Percentiles rank a stretch among this genome's conserved stretches.
These are phyloP conservation scores for Nyleta sp. DNA, from an alignment of 2,888 invertebrate species.

Conservation along the genomic window DNA sequence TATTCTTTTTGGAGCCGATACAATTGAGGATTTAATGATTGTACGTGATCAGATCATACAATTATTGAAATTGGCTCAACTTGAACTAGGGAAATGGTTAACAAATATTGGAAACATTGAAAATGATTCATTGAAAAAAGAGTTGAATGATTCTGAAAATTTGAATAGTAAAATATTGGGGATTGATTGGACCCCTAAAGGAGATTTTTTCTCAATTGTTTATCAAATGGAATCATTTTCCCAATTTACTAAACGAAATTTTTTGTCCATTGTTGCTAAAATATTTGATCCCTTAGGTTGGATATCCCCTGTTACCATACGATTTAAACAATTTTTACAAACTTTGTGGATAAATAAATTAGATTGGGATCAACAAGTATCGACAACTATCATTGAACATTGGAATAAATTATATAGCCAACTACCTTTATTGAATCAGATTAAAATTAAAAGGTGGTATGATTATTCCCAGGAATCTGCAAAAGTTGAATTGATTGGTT, in stretches of 20 bases:
- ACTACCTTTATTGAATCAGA: not conserved
- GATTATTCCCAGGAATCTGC: not conserved
- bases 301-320: not conserved
- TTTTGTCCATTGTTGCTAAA: not conserved
- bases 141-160: not conserved
- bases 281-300: not conserved
- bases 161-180: not conserved
- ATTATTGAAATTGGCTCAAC: not conserved
- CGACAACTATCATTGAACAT: no score
- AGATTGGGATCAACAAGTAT: no score
- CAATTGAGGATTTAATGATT: not conserved
- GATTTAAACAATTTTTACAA: no score
- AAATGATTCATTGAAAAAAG: not conserved
- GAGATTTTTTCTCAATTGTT: not conserved
- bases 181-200: not conserved
- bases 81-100: not conserved
- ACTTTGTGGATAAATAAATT: no score
- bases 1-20: not conserved
- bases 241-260: not conserved
- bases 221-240: not conserved
- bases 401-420: not conserved
- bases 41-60: not conserved
- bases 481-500: not conserved
- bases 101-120: not conserved
- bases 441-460: not conserved